Evolutionary conservation across 1,140 invertebrate species (phyloP), one percentile per base, ranked within the genome.

Genomic region (Arctopsyche grandis): DNA sequence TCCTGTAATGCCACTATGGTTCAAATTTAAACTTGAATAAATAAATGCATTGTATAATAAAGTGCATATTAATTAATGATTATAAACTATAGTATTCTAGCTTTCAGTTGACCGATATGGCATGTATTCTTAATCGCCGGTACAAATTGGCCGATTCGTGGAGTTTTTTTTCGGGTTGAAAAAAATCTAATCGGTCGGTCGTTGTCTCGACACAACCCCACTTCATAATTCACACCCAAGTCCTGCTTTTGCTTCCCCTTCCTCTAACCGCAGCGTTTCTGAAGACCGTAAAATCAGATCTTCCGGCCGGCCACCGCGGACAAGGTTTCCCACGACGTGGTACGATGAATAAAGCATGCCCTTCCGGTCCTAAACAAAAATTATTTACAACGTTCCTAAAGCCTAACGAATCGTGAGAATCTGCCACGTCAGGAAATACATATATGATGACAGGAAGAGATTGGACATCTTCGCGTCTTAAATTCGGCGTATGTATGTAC

Each of bases 281-380:
- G 63, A 66, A 21, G 63, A 66, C 63, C 63, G 63, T 66, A 66
- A 66, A 66, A 66, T 66, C 63, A 66, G 63, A 66, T 66, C 63
- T 66, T 66, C 63, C 63, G 63, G 24, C 19, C 63, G 63, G 21
- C 21, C 63, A 66, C 63, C 63, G 63, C 63, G 63, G 56, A 60
- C 56, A 38, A 1, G 29, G 29, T 38, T 38, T 1, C 29, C 29
- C 29, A 38, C 29, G 29, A 38, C 29, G 29, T 38, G 29, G 29
- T 38, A 1, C 29, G 7, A 52, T 52, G 48, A 52, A 52, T 52
- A 52, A 52, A 10, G 10, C 48, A 52, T 52, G 10, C 12, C 48
- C 16, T 52, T 52, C 10, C 10, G 16, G 16, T 14, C 12, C 48
- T 52, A 12, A 52, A 12, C 48, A 14, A 66, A 66, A 66, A 26